Evolutionary conservation across 2,888 invertebrate genomes (phyloP).

Genomic region (Marasmarcha lunaedactyla): DNA sequence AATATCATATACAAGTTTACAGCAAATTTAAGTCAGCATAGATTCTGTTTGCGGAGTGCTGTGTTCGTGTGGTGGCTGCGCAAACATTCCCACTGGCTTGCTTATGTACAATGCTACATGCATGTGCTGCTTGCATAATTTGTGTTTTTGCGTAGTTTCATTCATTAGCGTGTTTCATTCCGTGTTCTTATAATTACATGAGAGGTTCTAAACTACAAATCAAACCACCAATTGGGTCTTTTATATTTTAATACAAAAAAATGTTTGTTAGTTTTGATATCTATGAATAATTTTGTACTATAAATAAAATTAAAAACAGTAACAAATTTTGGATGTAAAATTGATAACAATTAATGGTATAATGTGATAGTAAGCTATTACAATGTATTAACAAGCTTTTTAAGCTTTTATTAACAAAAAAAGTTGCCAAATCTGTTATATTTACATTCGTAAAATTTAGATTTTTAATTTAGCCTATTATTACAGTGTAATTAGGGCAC

Average conservation of each 20-base stretch:
- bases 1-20: slow-evolving; percentile 26
- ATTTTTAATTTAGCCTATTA: neutral
- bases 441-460: neutral
- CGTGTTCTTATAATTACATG: slow-evolving; percentile 19
- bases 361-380: slow-evolving; percentile 1
- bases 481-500: slow-evolving; percentile 2
- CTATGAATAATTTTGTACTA: slow-evolving; percentile 38
- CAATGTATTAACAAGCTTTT: slow-evolving; percentile 2
- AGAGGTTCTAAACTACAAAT: slow-evolving; percentile 67
- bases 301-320: slow-evolving; percentile 21
- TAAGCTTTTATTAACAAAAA: neutral
- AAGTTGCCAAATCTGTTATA: neutral
- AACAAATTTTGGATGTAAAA: slow-evolving; percentile 9
- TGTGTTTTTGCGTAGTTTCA: neutral
- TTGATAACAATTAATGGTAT: neutral
- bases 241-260: slow-evolving; percentile 65
- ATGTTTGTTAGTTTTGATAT: slow-evolving; percentile 48
- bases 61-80: slow-evolving; percentile 32
- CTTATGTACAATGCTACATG: slow-evolving; percentile 6
- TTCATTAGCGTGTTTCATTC: neutral
- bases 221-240: slow-evolving; percentile 62
- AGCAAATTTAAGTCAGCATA: slow-evolving; percentile 12
- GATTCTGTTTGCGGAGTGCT: slow-evolving; percentile 32
- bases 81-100: no score
- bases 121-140: slow-evolving; percentile 5